Conservation (phyloP, 2,113 vertebrate genomes). For the Oreochromis niloticus region DNA sequence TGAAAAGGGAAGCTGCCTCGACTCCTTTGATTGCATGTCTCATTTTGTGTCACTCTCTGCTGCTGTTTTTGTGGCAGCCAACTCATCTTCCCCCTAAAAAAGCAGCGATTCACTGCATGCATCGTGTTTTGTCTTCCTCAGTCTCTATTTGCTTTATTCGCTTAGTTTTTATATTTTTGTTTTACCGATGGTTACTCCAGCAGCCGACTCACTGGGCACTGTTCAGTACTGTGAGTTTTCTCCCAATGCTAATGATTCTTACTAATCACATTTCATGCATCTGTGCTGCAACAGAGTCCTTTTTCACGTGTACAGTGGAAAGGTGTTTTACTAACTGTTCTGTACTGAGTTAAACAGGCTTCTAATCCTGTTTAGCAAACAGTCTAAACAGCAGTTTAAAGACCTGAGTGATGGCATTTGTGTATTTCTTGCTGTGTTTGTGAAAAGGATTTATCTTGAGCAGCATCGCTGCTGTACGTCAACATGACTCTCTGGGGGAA, state of each 20-base stretch:
- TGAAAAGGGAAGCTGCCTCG: not conserved
- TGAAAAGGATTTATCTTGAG: not conserved
- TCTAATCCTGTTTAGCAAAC: not conserved
- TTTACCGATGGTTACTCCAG: not conserved
- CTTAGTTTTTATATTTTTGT: not conserved
- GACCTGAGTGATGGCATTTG: not conserved
- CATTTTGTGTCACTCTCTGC: not conserved
- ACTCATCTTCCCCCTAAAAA: not conserved
- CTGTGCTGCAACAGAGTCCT: not conserved
- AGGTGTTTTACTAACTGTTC: not conserved
- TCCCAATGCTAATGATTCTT: not conserved
- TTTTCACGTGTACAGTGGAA: not conserved
- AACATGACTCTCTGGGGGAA: not conserved
- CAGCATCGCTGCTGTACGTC: not conserved
- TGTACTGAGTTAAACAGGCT: not conserved
- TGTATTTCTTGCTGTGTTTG: not conserved
- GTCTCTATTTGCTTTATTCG: not conserved
- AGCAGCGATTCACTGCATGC: not conserved
- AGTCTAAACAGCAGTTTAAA: not conserved
- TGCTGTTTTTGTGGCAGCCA: not conserved
- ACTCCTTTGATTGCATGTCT: not conserved
- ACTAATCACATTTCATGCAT: not conserved
- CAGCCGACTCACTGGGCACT: not conserved
- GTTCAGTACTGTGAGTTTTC: not conserved
- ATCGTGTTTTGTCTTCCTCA: not conserved